Conservation (phyloP, 2,888 invertebrate species). For the Stratiomys singularior region DNA sequence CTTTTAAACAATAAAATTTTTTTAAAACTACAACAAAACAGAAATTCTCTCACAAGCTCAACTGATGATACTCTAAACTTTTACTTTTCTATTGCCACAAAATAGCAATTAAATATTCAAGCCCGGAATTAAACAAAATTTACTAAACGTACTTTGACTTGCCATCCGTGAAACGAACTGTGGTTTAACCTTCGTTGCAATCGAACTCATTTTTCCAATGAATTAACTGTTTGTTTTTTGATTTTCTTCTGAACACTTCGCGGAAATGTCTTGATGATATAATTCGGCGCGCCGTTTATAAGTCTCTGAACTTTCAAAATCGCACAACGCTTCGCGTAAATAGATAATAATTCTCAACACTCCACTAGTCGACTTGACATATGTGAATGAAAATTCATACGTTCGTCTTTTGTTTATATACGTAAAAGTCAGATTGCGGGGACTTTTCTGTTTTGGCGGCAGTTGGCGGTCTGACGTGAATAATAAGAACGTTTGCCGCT, state of each 20-base stretch:
- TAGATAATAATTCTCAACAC: background rate
- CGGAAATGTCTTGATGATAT: background rate
- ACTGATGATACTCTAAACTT: background rate
- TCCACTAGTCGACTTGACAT: slow-evolving; percentile 5
- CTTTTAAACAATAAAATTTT: background rate
- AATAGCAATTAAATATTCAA: background rate
- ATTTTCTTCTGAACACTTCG: background rate
- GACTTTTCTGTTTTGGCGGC: background rate
- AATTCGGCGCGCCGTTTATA: background rate
- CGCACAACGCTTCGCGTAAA: slow-evolving; percentile 8
- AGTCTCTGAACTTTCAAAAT: background rate
- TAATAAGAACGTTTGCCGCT: too few relatives aligned
- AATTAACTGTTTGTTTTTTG: background rate
- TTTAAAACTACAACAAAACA: background rate
- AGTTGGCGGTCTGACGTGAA: background rate
- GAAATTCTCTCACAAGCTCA: background rate
- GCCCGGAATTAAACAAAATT: background rate
- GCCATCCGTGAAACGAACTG: slow-evolving; percentile 24
- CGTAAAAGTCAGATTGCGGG: background rate
- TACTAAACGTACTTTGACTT: slow-evolving; percentile 35
- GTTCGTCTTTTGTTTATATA: slow-evolving; percentile 22
- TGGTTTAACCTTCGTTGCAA: slow-evolving; percentile 38
- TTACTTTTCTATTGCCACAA: background rate
- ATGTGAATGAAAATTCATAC: background rate
- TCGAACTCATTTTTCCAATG: slow-evolving; percentile 25